A percentile compares a stretch with the other conserved stretches of the same genome.
phyloP scores from a whole-genome alignment of 2,113 vertebrate genomes.

The Forbesichthys papilliferus region DNA sequence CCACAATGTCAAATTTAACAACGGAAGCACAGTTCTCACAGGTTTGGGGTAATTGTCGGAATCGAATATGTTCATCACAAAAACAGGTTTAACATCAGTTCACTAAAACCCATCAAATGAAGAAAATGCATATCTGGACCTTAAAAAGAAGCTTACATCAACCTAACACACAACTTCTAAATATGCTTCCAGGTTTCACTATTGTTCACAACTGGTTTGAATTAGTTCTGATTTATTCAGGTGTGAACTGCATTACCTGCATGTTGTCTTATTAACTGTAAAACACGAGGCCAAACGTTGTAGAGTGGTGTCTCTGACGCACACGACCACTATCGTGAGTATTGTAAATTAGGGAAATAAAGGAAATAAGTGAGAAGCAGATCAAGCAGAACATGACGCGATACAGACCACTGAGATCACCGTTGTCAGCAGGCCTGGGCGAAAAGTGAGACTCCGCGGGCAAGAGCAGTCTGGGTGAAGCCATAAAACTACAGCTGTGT shows the following conservation, averaged over 20 bases:
- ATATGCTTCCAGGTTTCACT: not conserved
- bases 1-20: no score
- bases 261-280: conserved; percentile 22
- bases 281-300: conserved; percentile 50
- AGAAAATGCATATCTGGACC: not conserved
- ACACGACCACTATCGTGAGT: not conserved
- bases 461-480: conserved; percentile 7
- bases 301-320: conserved; percentile 10
- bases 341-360: conserved; percentile 33
- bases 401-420: not conserved
- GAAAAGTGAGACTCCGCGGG: not conserved
- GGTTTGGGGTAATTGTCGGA: conserved; percentile 25
- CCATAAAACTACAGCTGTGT: conserved; percentile 4
- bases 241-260: conserved; percentile 21
- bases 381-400: not conserved
- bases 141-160: conserved; percentile 3
- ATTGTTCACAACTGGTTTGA: not conserved
- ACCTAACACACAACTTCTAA: not conserved
- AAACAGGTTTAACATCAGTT: not conserved
- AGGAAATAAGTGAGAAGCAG: conserved; percentile 12
- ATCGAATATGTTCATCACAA: conserved; percentile 42
- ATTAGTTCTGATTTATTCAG: conserved; percentile 24
- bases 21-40: not conserved
- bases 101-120: conserved; percentile 4
- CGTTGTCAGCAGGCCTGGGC: conserved; percentile 1